Conservation (phyloP, 2,113 vertebrate species). For the Hypomesus transpacificus region DNA sequence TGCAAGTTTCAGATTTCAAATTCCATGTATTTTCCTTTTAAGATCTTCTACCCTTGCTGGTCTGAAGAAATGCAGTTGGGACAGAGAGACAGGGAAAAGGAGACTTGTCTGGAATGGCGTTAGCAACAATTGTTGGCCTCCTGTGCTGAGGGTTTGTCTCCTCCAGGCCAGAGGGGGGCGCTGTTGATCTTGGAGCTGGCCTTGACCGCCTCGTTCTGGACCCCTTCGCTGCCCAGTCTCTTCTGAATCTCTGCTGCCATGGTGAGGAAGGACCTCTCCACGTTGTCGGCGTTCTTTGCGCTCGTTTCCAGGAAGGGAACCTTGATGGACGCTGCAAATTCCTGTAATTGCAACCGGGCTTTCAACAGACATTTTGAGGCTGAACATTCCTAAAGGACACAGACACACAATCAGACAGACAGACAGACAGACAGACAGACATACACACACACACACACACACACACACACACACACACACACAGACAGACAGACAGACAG, state of each 20-base stretch:
- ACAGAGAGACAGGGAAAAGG: too few species aligned
- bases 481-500: too few species aligned
- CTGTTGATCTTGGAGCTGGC: constrained; percentile 80
- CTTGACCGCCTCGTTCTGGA: constrained; percentile 67
- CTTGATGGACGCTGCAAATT: constrained; percentile 90
- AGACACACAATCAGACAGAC: not conserved
- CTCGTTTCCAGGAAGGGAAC: constrained; percentile 96
- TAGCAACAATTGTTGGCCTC: constrained; percentile 67
- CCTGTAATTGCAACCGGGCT: constrained; percentile 64
- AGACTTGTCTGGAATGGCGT: constrained; percentile 15
- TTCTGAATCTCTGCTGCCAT: constrained; percentile 98
- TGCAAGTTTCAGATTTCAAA: too few species aligned
- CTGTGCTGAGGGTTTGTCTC: constrained; percentile 50
- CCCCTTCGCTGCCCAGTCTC: constrained; percentile 77
- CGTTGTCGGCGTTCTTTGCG: constrained; percentile 91
- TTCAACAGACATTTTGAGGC: too few species aligned
- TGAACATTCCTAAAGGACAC: too few species aligned
- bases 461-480: too few species aligned
- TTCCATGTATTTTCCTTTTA: too few species aligned
- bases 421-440: too few species aligned
- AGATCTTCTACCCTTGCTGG: too few species aligned
- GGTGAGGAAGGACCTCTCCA: constrained; percentile 96
- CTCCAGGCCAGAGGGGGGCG: constrained; percentile 79
- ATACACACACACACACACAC: too few species aligned
- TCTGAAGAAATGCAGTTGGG: too few species aligned